Evolutionary conservation across 2,113 vertebrate genomes (phyloP).

Genomic region (Etheostoma cragini): DNA sequence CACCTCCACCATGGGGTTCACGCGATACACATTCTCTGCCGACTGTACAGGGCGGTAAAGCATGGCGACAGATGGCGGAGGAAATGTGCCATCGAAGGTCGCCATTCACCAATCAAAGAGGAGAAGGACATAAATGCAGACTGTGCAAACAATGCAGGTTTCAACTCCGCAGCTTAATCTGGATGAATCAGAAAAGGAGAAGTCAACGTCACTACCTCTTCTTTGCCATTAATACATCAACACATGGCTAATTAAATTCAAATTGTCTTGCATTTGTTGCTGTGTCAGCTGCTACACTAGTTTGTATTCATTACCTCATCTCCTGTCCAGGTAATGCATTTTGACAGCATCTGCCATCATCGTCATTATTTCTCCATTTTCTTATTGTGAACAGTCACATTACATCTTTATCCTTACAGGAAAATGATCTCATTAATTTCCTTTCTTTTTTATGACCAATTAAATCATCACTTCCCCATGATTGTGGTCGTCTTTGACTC

Average conservation of each 20-base stretch:
- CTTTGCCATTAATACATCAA: conserved; percentile 24
- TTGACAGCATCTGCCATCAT: conserved; percentile 63
- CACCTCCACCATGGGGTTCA: background rate
- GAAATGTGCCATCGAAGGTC: conserved; percentile 15
- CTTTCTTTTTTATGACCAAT: conserved; percentile 53
- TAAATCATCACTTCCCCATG: conserved; percentile 64
- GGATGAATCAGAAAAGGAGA: conserved; percentile 21
- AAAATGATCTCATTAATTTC: conserved; percentile 56
- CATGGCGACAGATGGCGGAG: conserved; percentile 14
- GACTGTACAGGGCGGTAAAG: conserved; percentile 19
- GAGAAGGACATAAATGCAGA: conserved; percentile 12
- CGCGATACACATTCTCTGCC: conserved; percentile 1
- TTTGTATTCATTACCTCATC: conserved; percentile 57
- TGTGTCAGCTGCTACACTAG: conserved; percentile 39
- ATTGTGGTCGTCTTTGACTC: conserved; percentile 43
- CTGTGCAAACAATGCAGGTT: conserved; percentile 24
- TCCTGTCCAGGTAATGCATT: conserved; percentile 31
- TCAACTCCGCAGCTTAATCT: conserved; percentile 22
- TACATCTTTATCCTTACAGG: conserved; percentile 57
- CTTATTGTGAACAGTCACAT: conserved; percentile 43
- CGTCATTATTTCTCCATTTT: conserved; percentile 46
- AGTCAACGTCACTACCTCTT: background rate
- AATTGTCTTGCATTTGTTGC: conserved; percentile 38
- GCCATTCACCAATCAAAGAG: conserved; percentile 8
- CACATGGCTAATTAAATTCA: conserved; percentile 53